Evolutionary conservation across 2,113 vertebrate species (phyloP).

Genomic region (Lota lota): DNA sequence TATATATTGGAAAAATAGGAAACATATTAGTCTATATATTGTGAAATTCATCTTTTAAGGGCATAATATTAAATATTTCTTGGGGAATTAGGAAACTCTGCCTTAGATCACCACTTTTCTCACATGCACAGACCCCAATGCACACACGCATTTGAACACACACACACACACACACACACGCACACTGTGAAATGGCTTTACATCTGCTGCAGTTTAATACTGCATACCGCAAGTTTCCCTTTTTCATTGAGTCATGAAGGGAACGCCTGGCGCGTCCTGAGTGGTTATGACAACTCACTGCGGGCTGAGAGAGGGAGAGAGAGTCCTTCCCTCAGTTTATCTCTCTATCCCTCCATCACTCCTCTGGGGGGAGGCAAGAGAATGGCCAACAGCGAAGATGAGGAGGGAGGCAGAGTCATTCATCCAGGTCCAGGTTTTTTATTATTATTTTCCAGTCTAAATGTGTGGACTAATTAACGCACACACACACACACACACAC

Average conservation of each 20-base stretch:
- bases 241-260: conserved; percentile 7
- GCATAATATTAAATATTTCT: too few species aligned
- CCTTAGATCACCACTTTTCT: too few species aligned
- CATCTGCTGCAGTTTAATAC: too few species aligned
- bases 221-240: background rate
- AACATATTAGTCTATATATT: too few species aligned
- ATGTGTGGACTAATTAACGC: conserved; percentile 12
- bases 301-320: background rate
- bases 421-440: conserved; percentile 19
- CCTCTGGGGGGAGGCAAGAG: background rate
- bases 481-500: background rate
- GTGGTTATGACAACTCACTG: background rate
- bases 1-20: too few species aligned
- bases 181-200: too few species aligned
- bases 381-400: background rate
- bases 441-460: conserved; percentile 20
- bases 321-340: background rate
- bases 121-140: too few species aligned
- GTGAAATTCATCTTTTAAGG: too few species aligned
- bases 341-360: background rate
- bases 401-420: conserved; percentile 29
- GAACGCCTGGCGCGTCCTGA: background rate
- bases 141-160: too few species aligned
- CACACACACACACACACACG: too few species aligned
- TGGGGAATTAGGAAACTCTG: too few species aligned